Base-by-base conservation (phyloP, 2,888 invertebrate species). In the Lysandra coridon region DNA sequence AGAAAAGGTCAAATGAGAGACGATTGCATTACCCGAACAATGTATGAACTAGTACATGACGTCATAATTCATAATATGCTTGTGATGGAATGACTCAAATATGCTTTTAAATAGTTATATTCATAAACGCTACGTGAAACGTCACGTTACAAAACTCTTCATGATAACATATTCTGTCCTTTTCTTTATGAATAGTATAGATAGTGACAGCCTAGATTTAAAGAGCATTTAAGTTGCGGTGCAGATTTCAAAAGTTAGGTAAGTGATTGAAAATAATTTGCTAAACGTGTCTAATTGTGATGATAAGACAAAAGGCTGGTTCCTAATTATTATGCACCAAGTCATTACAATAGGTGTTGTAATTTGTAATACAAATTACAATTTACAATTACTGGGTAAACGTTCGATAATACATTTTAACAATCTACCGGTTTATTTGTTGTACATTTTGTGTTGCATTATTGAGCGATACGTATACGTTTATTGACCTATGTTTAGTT, bases 1-100 rank as follows among this genome's bases (percentile, higher is more conserved):
- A 76, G 57, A 3, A 76, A 76, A 76, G 76, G 76, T 76, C 76
- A 76, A 57, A 76, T 17, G 76, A 17, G 33, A 33, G 76, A 76
- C 76, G 76, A 76, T 76, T 57, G 33, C 76, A 57, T 76, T 76
- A 76, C 49, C 33, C 2, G 23, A 14, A 76, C 76, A 76, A 76
- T 76, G 53, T 33, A 53, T 57, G 5, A 76, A 57, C 44, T 49
- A 49, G 30, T 53, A 73, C 44, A 23, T 44, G 44, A 44, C n/a
- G 44, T 23, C 40, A 44, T 17, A 44, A 44, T 17, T 40, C 40
- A 40, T 40, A n/a, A 10, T 3, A 17, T 30, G 64, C 64, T 64
- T 64, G 10, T 12, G 30, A 64, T 64, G 64, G 64, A 64, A 64
- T 64, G 1, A 12, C 23, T 12, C 23, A 64, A 64, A 30, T 53